Evolutionary conservation across 92 coral and sea anemone genomes (phyloP), one percentile per base, ranked within the genome.

Genomic region (Epizoanthus ramosus): DNA sequence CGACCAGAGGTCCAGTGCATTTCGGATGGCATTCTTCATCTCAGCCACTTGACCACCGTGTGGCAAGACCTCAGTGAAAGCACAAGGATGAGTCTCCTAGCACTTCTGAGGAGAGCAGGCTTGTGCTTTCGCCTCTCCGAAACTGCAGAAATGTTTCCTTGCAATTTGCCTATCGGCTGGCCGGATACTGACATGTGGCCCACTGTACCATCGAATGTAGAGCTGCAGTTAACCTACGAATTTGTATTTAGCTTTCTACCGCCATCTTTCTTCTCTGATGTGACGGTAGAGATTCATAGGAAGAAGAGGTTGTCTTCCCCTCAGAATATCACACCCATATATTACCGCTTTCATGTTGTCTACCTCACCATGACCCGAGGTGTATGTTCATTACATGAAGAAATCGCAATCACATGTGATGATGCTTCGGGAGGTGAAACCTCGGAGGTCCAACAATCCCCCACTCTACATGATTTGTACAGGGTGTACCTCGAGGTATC

Each of bases 161-260:
- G 80, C 60, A 56, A 28, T 57, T 75, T 75, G 64, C 80, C 80
- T 5, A 61, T 75, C 16, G 68, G 80, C n/a, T 75, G 80, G 80
- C 80, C 80, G 5, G 80, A 75, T 10, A 17, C 67, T 56, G 68
- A 75, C 50, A 75, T 75, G 17, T 75, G 80, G 80, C 80, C 80
- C 8, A 17, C 68, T 25, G 68, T 58, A 22, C 68, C 80, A 57
- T 75, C 67, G 22, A 61, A 33, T 6, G 33, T 50, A 58, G 80
- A 75, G 33, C 68, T 75, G 28, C 80, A 75, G 80, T 54, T 75
- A 3, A 75, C 54, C 52, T n/a, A 74, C 24, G 25, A 74, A 47
- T 75, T 75, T 31, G 80, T 35, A 15, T 57, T 75, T 31, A 57
- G 31, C 22, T 75, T 75, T 57, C 80, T 75, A 17, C 80, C 80